These are phyloP conservation scores for Zaprionus davidi DNA, from an alignment of 1,140 invertebrate genomes.

Conservation along the genomic window DNA sequence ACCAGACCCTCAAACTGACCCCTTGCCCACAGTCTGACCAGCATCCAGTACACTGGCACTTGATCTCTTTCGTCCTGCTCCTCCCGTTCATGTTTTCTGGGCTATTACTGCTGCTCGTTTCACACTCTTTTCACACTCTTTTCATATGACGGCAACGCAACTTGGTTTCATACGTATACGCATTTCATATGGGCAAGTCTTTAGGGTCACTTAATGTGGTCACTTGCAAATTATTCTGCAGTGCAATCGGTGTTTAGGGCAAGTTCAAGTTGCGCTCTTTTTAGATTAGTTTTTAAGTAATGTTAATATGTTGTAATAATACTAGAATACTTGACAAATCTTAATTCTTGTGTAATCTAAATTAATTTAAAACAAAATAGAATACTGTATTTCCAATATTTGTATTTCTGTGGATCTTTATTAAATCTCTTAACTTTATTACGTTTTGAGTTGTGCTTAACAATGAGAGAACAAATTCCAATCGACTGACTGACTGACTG, in stretches of 20 bases:
- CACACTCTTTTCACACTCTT: conserved; percentile 9
- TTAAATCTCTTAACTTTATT: neutral
- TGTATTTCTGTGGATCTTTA: neutral
- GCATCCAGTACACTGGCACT: neutral
- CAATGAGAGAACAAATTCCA: neutral
- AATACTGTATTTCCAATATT: neutral
- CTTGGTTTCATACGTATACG: conserved; percentile 3
- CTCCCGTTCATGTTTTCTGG: neutral
- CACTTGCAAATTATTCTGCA: conserved; percentile 1
- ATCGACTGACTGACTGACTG: conserved; percentile 14
- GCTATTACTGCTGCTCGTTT: neutral
- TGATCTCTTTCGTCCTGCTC: neutral
- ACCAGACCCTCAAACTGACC: conserved; percentile 32
- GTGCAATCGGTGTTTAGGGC: conserved; percentile 10
- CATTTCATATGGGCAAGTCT: conserved; percentile 6
- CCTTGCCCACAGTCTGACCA: conserved; percentile 40
- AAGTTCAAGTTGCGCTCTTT: neutral
- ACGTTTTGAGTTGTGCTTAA: neutral
- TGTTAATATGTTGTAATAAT: neutral
- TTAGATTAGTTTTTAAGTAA: neutral
- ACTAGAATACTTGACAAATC: neutral
- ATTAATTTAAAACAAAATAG: neutral
- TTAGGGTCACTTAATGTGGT: conserved; percentile 9
- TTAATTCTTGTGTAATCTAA: neutral
- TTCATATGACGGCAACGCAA: conserved; percentile 5